Conservation (phyloP, 2,113 vertebrate genomes). For the Oreotragus oreotragus region DNA sequence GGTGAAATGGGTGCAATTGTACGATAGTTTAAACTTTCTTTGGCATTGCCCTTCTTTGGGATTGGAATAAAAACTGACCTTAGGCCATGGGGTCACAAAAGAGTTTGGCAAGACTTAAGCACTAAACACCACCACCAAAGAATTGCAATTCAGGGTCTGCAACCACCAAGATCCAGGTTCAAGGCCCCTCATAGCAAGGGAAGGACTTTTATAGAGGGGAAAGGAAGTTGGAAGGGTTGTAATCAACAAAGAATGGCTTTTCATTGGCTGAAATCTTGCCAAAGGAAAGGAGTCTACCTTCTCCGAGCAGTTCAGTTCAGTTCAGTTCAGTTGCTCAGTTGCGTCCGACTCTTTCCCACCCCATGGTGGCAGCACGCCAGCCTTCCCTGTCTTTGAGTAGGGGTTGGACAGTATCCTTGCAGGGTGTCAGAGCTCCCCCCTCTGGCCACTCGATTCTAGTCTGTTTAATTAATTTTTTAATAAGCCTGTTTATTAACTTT, state of each 20-base stretch:
- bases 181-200: background rate
- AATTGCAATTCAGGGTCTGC: background rate
- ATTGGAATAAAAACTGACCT: background rate
- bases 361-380: rapidly evolving
- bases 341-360: background rate
- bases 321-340: background rate
- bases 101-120: background rate
- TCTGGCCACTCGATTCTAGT: background rate
- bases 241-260: background rate
- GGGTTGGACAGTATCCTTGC: background rate
- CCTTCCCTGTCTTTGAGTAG: background rate
- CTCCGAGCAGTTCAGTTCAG: background rate
- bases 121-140: background rate
- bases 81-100: background rate
- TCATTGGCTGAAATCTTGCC: background rate
- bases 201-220: background rate
- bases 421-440: background rate
- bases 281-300: background rate
- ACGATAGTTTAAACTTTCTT: background rate
- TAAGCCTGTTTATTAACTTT: background rate
- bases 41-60: background rate
- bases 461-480: background rate
- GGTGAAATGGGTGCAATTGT: background rate
- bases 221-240: background rate
- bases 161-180: background rate